These are phyloP conservation scores for Phataginus tetradactyla DNA, from an alignment of 2,797 vertebrate species.

Conservation along the genomic window DNA sequence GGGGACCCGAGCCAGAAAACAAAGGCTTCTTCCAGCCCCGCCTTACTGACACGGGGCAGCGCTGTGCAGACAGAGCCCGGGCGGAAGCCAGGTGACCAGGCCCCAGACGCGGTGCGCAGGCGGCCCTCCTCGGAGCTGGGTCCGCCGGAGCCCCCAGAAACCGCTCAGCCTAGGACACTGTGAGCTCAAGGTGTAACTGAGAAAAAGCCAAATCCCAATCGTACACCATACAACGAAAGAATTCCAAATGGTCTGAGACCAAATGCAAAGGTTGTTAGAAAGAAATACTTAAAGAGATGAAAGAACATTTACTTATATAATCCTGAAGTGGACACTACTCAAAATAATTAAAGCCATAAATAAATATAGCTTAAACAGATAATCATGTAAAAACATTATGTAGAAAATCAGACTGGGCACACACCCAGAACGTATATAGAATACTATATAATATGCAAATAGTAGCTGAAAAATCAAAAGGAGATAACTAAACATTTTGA, in stretches of 20 bases:
- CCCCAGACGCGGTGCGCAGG: fast-evolving
- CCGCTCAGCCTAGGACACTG: not conserved
- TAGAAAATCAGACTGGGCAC: not conserved
- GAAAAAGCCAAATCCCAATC: not conserved
- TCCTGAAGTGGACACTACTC: not conserved
- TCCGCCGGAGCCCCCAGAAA: not conserved
- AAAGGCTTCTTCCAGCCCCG: no score
- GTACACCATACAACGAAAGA: not conserved
- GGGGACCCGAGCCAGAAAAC: not conserved
- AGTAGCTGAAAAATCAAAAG: not conserved
- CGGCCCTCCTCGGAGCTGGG: not conserved
- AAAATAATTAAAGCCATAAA: not conserved
- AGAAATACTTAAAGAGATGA: not conserved
- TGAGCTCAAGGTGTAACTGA: not conserved
- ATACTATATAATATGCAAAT: not conserved
- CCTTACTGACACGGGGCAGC: no score
- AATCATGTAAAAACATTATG: not conserved
- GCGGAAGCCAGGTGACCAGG: not conserved
- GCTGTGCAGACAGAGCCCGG: not conserved
- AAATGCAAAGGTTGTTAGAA: not conserved
- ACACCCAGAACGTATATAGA: not conserved
- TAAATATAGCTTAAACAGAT: not conserved
- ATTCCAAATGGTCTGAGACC: not conserved
- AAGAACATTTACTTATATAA: not conserved
- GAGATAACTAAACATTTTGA: not conserved